phyloP scores from a whole-genome alignment of 2,113 vertebrate genomes.

The Aptenodytes forsteri region DNA sequence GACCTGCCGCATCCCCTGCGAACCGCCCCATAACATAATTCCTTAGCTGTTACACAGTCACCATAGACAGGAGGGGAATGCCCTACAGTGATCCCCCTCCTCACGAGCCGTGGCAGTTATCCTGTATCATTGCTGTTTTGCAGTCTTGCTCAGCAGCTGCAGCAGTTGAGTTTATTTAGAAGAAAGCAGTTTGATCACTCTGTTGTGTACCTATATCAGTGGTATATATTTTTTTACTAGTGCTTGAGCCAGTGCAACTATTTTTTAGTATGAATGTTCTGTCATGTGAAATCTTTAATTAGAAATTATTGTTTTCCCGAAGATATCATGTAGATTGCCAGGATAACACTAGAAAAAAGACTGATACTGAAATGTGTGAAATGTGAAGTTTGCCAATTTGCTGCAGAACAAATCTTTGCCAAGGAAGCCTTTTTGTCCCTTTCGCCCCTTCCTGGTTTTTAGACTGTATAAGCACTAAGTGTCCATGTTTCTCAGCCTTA shows the following conservation, averaged over 20 bases:
- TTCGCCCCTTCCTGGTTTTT: not conserved
- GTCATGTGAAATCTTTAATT: not conserved
- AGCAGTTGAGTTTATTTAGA: not conserved
- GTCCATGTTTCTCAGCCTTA: not conserved
- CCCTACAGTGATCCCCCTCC: not conserved
- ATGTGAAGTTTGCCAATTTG: not conserved
- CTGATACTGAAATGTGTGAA: not conserved
- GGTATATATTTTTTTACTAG: not conserved
- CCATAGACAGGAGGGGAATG: not conserved
- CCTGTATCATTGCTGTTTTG: not conserved
- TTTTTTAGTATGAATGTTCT: not conserved
- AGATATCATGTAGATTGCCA: not conserved
- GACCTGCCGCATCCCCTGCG: conserved; percentile 19
- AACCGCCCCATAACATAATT: not conserved
- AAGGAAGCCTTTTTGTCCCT: not conserved
- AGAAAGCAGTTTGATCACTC: not conserved
- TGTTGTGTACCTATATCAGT: not conserved
- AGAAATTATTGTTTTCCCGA: not conserved
- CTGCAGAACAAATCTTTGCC: not conserved
- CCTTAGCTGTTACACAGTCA: not conserved
- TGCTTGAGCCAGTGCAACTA: not conserved
- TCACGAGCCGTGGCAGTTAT: not conserved
- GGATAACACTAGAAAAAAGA: not conserved
- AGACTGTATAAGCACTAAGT: not conserved
- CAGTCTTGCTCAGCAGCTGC: not conserved